Evolutionary conservation across 2,113 vertebrate species (phyloP), one percentile per base, ranked within the genome.

Genomic region (Malurus cyaneus): DNA sequence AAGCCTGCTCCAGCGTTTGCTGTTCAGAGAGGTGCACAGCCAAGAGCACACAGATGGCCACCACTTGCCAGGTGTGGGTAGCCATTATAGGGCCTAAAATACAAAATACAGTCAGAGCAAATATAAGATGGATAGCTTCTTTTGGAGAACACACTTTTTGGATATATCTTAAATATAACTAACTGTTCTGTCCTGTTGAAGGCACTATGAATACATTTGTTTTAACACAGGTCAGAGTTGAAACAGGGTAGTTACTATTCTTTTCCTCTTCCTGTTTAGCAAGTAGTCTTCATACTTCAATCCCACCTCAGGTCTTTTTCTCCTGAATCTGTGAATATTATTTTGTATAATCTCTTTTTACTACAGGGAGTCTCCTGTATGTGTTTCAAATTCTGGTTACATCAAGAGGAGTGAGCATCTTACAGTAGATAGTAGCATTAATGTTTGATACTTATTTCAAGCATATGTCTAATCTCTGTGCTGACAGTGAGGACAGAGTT

Each of bases 1-100:
- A 94, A 18, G 31, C 12, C 54, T 74, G 79, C 29, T 36, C 65
- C 18, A 25, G 24, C 5, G 5, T 26, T 32, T 54, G 91, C 61
- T 93, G 84, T 42, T 81, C 25, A 2, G 77, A 90, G 69, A 96
- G 19, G 61, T 44, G 59, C 66, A 47, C 49, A n/a, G 61, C 60
- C n/a, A 96, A 11, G 46, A 90, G 16, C 42, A 73, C 2, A 41
- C 34, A 74, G 72, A 97, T 32, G 29, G 84, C 28, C 94, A 94
- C 96, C 11, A 46, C 44, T 28, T 0, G 87, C 96, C 96, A 97
- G 21, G 19, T 24, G 36, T 0, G 14, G 12, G 34, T 19, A 56
- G 19, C 80, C 98, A 98, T 94, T 96, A 18, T 77, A 96, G 80
- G 82, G n/a, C 85, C 96, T 96, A 80, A 80, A 91, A 67, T 56